Conservation (phyloP, 2,888 invertebrate genomes). For the Vandiemenella viatica region DNA sequence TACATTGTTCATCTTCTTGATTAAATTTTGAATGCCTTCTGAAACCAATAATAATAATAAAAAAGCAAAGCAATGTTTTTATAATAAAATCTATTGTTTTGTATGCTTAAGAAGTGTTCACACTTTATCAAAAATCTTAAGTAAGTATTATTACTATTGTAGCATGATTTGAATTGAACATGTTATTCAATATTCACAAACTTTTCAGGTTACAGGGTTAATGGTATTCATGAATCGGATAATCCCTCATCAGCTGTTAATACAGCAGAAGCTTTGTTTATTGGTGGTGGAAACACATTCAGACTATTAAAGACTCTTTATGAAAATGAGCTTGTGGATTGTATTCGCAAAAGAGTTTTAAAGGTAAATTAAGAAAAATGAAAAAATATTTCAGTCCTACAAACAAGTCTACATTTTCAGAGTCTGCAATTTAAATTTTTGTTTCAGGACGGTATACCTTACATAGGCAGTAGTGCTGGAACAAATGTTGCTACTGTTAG, state of each 20-base stretch:
- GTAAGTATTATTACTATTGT: too few relatives aligned
- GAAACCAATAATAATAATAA: too few relatives aligned
- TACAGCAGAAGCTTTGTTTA: constrained; percentile 51
- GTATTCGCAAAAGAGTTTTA: constrained; percentile 35
- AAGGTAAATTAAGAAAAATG: constrained; percentile 3
- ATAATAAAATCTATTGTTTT: too few relatives aligned
- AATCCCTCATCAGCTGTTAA: constrained; percentile 41
- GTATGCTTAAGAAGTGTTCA: too few relatives aligned
- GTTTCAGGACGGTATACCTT: constrained; percentile 41
- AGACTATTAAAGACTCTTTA: constrained; percentile 53
- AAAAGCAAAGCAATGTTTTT: too few relatives aligned
- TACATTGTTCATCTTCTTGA: too few relatives aligned
- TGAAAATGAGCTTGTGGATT: constrained; percentile 45
- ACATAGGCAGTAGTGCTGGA: constrained; percentile 68
- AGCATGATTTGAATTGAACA: too few relatives aligned
- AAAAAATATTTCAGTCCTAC: neutral
- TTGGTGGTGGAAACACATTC: constrained; percentile 74
- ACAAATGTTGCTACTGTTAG: constrained; percentile 67
- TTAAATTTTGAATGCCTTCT: too few relatives aligned
- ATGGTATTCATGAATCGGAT: constrained; percentile 42
- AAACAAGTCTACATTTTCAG: neutral
- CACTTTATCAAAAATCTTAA: too few relatives aligned
- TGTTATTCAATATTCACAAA: neutral
- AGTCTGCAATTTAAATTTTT: constrained; percentile 5
- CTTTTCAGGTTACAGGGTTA: constrained; percentile 37